Base-by-base conservation (phyloP, 2,888 invertebrate species). In the Melitaea athalia region DNA sequence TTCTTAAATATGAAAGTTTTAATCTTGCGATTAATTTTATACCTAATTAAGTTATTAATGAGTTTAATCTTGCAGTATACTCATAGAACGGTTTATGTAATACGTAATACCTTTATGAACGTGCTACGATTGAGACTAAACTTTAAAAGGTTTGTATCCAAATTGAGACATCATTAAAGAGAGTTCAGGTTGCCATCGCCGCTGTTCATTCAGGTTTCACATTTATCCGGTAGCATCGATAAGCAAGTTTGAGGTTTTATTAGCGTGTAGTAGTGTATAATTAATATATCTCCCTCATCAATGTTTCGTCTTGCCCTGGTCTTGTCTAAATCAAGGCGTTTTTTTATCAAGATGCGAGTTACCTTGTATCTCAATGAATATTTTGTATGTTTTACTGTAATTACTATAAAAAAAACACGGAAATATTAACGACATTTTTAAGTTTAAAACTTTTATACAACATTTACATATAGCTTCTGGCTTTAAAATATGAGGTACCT, bases 231-330 rank as follows among this genome's bases (percentile, higher is more conserved):
- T 43, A 79, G 78, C 83, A 81, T 76, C 81, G 85, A 87, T 85
- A 86, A 85, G 85, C 85, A 76, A 80, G 81, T 82, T 84, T 80
- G 79, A 79, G 73, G 76, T 82, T 85, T 86, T 85, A 85, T 83
- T 83, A 85, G 81, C 79, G 81, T 11, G 31, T 24, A 31, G 76
- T 78, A 80, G 79, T 85, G 74, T 83, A 80, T 88, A 88, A 89
- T 89, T 88, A 89, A 88, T 89, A 87, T 87, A 89, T 89, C 78
- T 81, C 81, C 81, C 85, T 85, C 87, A 89, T 89, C 88, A 87
- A 87, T 89, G 88, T 88, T 87, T 87, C 81, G 87, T 77, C 76
- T 52, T 24, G 52, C 31, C 52, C 17, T 76, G 80, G 86, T 83
- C 79, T 82, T 79, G 78, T 79, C 85, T 84, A 83, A 85, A 81